Evolutionary conservation across 2,113 vertebrate species (phyloP).

Genomic region (Cyprinus carpio): DNA sequence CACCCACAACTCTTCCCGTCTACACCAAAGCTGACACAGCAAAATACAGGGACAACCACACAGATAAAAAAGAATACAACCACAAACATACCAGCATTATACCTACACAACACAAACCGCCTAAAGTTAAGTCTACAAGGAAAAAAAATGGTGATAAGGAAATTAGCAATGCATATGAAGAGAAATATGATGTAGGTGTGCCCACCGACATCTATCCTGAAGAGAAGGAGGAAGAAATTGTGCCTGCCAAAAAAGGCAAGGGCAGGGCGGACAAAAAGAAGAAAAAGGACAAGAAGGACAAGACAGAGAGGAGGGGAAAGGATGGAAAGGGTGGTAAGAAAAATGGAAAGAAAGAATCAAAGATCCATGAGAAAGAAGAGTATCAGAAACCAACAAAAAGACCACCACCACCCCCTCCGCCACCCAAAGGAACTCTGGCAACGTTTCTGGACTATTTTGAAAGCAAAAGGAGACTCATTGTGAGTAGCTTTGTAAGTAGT

Average conservation of each 20-base stretch:
- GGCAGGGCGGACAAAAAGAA: conserved; percentile 88
- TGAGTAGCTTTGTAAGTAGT: conserved; percentile 74
- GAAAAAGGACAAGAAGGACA: conserved; percentile 87
- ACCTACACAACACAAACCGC: conserved; percentile 75
- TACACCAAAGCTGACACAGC: conserved; percentile 67
- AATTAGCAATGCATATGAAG: conserved; percentile 80
- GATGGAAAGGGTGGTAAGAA: conserved; percentile 81
- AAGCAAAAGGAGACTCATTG: conserved; percentile 89
- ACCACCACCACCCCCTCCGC: conserved; percentile 69
- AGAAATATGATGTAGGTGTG: conserved; percentile 76
- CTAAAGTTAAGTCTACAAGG: conserved; percentile 78
- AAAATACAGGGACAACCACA: conserved; percentile 83
- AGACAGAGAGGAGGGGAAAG: conserved; percentile 83
- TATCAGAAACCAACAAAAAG: conserved; percentile 80
- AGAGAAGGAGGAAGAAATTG: conserved; percentile 68
- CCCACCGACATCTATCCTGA: conserved; percentile 74
- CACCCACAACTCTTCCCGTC: conserved; percentile 65
- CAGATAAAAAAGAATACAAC: conserved; percentile 77
- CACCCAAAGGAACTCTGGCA: conserved; percentile 74
- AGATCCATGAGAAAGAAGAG: conserved; percentile 77
- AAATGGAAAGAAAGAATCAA: conserved; percentile 79
- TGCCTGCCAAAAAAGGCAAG: conserved; percentile 78
- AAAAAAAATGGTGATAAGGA: conserved; percentile 82
- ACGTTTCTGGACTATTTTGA: conserved; percentile 91
- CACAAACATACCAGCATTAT: conserved; percentile 68